These are phyloP conservation scores for Tragopan temminckii DNA, from an alignment of 2,797 vertebrate genomes.

Conservation along the genomic window DNA sequence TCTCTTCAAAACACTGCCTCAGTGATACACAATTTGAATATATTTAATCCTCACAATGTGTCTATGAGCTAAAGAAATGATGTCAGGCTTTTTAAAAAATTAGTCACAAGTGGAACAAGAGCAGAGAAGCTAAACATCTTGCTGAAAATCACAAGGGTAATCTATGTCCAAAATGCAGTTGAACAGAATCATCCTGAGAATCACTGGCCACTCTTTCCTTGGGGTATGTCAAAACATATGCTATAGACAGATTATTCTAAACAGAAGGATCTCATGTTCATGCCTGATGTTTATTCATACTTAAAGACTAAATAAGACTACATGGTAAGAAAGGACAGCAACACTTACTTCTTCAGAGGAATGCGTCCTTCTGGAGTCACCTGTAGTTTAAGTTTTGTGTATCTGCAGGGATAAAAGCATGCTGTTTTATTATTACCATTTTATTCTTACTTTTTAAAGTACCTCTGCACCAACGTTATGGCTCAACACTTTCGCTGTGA, in stretches of 20 bases:
- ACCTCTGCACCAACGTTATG: not conserved
- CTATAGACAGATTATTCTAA: not conserved
- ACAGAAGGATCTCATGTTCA: not conserved
- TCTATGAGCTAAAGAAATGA: not conserved
- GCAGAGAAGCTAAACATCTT: not conserved
- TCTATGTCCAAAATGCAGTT: not conserved
- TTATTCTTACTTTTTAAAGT: not conserved
- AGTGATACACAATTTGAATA: accelerated
- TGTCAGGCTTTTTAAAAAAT: not conserved
- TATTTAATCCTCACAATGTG: not conserved
- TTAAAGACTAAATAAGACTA: not conserved
- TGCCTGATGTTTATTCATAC: not conserved
- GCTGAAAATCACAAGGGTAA: not conserved
- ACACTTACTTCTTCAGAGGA: conserved; percentile 97
- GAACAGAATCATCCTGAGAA: not conserved
- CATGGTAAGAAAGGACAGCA: not conserved
- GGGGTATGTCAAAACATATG: not conserved
- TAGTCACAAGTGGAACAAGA: not conserved
- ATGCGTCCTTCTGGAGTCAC: conserved; percentile 94
- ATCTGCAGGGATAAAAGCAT: conserved; percentile 75
- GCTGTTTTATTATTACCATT: not conserved
- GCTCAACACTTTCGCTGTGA: not conserved
- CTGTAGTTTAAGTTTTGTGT: conserved; percentile 93
- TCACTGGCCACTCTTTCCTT: not conserved
- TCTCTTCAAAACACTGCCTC: not conserved